Evolutionary conservation across 2,888 invertebrate species (phyloP).

Genomic region (Stenoptilia bipunctidactyla): DNA sequence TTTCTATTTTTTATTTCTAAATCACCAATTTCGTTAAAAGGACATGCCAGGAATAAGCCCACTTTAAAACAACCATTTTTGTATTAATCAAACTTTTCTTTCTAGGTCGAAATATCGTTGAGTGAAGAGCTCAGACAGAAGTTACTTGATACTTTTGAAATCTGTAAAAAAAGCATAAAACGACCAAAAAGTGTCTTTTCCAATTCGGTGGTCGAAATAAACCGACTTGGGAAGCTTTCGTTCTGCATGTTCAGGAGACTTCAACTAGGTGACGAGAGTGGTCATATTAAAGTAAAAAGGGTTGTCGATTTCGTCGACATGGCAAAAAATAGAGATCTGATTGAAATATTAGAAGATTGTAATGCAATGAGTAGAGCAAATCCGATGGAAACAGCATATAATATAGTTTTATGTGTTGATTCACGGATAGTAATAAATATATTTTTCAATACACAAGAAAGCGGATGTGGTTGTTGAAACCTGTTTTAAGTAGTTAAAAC

Average conservation of each 20-base stretch:
- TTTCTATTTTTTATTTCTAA: too few species aligned
- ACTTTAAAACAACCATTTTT: too few species aligned
- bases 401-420: constrained; percentile 37
- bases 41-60: too few species aligned
- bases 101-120: constrained; percentile 4
- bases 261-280: constrained; percentile 25
- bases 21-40: too few species aligned
- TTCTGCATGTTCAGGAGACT: constrained; percentile 40
- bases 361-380: constrained; percentile 26
- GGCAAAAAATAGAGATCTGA: constrained; percentile 25
- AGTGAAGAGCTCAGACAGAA: constrained; percentile 1
- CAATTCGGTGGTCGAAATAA: too few species aligned
- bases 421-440: constrained; percentile 5
- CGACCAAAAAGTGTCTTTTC: too few species aligned
- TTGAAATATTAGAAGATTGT: constrained; percentile 31
- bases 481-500: too few species aligned
- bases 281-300: constrained; percentile 36
- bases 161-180: constrained; percentile 25
- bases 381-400: constrained; percentile 32
- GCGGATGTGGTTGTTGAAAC: too few species aligned
- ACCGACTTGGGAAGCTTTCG: constrained; percentile 34
- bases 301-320: constrained; percentile 29
- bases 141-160: neutral
- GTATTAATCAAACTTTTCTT: neutral
- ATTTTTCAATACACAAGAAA: too few species aligned